Percentiles rank a stretch among this genome's conserved stretches.
phyloP scores from a whole-genome alignment of 2,797 vertebrate species.

The Lates japonicus region DNA sequence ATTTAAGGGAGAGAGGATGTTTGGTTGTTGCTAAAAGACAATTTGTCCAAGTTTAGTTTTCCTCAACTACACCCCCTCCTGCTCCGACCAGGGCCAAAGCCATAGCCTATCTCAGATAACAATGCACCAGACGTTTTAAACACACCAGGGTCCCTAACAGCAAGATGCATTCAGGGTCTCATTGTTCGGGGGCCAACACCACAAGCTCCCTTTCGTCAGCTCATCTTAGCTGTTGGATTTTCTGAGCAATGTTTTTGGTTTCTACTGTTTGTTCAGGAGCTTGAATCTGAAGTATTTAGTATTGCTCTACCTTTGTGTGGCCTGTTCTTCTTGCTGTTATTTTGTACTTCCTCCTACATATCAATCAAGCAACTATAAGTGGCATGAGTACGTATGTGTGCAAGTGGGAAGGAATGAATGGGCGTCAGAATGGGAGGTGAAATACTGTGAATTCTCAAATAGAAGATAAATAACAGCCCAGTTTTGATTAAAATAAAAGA shows the following conservation, averaged over 20 bases:
- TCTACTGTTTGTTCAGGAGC: constrained; percentile 60
- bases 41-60: constrained; percentile 43
- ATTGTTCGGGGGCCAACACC: background rate
- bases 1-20: constrained; percentile 13
- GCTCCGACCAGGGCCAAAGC: constrained; percentile 74
- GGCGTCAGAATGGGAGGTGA: constrained; percentile 38
- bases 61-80: constrained; percentile 31
- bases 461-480: background rate
- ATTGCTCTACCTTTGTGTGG: constrained; percentile 78
- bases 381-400: constrained; percentile 48
- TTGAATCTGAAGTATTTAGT: constrained; percentile 66
- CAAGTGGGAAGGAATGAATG: constrained; percentile 34
- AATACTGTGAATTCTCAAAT: constrained; percentile 60
- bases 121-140: constrained; percentile 27
- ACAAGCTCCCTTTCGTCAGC: constrained; percentile 27
- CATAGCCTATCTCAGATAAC: constrained; percentile 76
- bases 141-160: constrained; percentile 33
- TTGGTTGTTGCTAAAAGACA: constrained; percentile 34
- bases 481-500: background rate
- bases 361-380: constrained; percentile 66
- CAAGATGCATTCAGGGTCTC: constrained; percentile 67
- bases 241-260: constrained; percentile 44
- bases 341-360: constrained; percentile 79
- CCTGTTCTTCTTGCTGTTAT: constrained; percentile 78
- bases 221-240: constrained; percentile 39